These are phyloP conservation scores for Orientallactaga bullata DNA, from an alignment of 2,113 vertebrate genomes.

Conservation along the genomic window DNA sequence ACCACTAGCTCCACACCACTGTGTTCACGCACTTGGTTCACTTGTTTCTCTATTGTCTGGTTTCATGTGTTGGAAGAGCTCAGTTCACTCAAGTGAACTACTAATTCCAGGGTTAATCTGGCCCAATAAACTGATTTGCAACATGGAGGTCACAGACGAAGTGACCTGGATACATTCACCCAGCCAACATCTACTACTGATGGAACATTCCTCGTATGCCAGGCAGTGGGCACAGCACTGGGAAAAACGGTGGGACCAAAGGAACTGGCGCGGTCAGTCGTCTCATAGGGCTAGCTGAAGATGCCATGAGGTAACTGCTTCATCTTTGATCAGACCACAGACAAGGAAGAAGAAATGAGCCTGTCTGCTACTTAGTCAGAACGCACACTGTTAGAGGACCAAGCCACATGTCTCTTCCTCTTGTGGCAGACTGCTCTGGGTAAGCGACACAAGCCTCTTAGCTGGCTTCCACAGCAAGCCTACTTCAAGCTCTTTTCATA, in stretches of 20 bases:
- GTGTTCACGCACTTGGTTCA: background rate
- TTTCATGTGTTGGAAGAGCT: background rate
- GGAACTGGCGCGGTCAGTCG: fast-evolving
- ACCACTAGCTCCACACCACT: background rate
- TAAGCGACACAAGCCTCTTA: background rate
- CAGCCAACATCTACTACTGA: background rate
- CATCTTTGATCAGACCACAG: conserved; percentile 4
- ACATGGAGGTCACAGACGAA: background rate
- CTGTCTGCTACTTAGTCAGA: background rate
- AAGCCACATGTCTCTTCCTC: background rate
- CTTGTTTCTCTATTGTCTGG: background rate
- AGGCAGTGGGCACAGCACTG: background rate
- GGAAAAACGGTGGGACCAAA: background rate
- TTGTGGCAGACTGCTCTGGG: conserved; percentile 30
- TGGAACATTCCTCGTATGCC: background rate
- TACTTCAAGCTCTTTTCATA: conserved; percentile 49
- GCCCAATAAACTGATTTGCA: background rate
- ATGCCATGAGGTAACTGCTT: background rate
- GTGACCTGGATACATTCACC: background rate
- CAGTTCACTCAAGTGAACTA: background rate
- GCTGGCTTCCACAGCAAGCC: background rate
- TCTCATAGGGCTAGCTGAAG: background rate
- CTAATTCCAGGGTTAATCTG: conserved; percentile 19
- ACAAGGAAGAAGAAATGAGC: conserved; percentile 8
- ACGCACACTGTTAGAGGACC: background rate